Base-by-base conservation (phyloP, 2,888 invertebrate genomes). In the Stenolophus ochropezus region DNA sequence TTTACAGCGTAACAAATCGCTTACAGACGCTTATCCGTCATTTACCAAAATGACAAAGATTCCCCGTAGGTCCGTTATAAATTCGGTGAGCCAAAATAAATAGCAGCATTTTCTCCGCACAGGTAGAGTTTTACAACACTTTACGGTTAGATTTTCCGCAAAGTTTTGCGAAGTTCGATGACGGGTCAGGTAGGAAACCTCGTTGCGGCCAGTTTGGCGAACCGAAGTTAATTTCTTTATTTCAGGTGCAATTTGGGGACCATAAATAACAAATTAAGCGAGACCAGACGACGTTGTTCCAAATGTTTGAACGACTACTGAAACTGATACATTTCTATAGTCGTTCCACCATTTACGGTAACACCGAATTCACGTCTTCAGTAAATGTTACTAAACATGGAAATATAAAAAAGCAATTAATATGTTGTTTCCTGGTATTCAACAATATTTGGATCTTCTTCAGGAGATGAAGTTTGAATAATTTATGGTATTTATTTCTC, bases 181-280 rank as follows among this genome's bases (percentile, higher is more conserved):
- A 25, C 27, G 51, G n/a, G 16, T 16, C 51, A 75, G 75, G 75
- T 75, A 75, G 71, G 49, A 75, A 77, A 82, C 47, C 73, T 25
- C 65, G 81, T 73, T 83, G 81, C 23, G 83, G 81, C 25, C 47
- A 49, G 20, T 77, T 74, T 65, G 75, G 83, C 81, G 58, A 82
- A 82, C 81, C 82, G 81, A 77, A 78, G 73, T 61, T 77, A 83
- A 83, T 81, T 78, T 61, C 21, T 81, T 77, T 78, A 83, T 74
- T 75, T 74, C 78, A 80, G 82, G 83, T 76, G 76, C 56, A 76
- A 76, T 76, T 76, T 76, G 21, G 16, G 25, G 33, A 25, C 6
- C 42, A 11, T 74, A 51, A 51, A 74, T 51, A 74, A 51, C 11
- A n/a, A 74, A 61, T 61, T 61, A 21, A 23, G 61, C 61, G 61